Evolutionary conservation across 2,113 vertebrate species (phyloP).

Genomic region (Ifrita kowaldi): DNA sequence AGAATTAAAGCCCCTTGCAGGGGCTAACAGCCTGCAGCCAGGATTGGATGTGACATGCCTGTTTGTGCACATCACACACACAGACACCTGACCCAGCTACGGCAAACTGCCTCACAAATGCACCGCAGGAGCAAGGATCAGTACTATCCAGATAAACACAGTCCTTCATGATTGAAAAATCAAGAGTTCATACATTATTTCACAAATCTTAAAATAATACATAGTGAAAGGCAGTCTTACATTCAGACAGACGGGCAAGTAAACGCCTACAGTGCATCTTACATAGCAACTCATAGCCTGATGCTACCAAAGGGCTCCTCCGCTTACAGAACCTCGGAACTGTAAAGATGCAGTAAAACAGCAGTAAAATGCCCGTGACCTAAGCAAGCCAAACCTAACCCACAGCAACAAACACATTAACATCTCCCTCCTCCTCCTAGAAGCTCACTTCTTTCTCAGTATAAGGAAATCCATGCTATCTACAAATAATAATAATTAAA

Average conservation of each 20-base stretch:
- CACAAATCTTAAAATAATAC: neutral
- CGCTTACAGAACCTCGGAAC: neutral
- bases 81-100: neutral
- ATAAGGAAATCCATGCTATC: neutral
- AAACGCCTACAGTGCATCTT: conserved; percentile 15
- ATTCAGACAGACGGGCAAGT: neutral
- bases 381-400: neutral
- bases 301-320: conserved; percentile 19
- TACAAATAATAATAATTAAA: neutral
- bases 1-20: neutral
- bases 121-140: neutral
- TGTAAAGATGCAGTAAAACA: conserved; percentile 28
- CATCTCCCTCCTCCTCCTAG: neutral
- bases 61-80: neutral
- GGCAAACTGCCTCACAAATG: neutral
- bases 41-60: neutral
- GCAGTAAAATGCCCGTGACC: neutral
- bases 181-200: neutral
- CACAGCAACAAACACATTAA: neutral
- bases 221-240: neutral
- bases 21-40: neutral
- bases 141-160: neutral
- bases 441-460: neutral
- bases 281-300: conserved; percentile 12
- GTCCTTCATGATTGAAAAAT: neutral